Evolutionary conservation across 2,888 invertebrate species (phyloP), one percentile per base, ranked within the genome.

Genomic region (Cataglyphis albicans): DNA sequence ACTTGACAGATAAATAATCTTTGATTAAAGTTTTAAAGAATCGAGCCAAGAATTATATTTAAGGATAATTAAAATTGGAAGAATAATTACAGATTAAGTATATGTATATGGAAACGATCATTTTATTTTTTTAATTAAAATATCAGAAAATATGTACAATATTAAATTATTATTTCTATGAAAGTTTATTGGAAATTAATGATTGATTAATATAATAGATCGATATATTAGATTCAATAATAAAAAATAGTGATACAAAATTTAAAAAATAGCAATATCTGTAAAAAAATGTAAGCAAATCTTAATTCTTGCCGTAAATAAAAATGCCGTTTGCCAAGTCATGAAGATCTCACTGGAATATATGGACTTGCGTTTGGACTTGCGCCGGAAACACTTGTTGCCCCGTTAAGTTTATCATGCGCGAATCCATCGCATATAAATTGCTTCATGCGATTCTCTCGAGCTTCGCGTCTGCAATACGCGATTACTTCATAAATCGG

Each of bases 311-410:
- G 18, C n/a, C n/a, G n/a, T n/a, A n/a, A n/a, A n/a, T 25, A 65
- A 52, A 65, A 48, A 65, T 65, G 21, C 41, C 29, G 7, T 35
- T 65, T 65, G 29, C 29, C 12, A 15, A 64, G 64, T 55, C 55
- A 35, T 25, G 21, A 25, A 75, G 48, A 35, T 35, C 64, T 32
- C 6, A 32, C 32, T 64, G 32, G 18, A 74, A 44, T 21, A 74
- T 6, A 10, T 41, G 76, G 55, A 32, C 41, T 76, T 76, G 55
- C 32, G 32, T 67, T 64, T 75, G 74, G 48, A 75, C 21, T 75
- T 75, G 48, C 29, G 80, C 84, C 76, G 65, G 74, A 74, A 86
- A 85, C 91, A 90, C 90, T 90, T 90, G 90, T 90, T 90, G 90
- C 91, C 90, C 83, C 70, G 44, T 68, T 65, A 74, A 74, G 81